Evolutionary conservation across 1,140 invertebrate genomes (phyloP).

Genomic region (Macrostomum lignano): DNA sequence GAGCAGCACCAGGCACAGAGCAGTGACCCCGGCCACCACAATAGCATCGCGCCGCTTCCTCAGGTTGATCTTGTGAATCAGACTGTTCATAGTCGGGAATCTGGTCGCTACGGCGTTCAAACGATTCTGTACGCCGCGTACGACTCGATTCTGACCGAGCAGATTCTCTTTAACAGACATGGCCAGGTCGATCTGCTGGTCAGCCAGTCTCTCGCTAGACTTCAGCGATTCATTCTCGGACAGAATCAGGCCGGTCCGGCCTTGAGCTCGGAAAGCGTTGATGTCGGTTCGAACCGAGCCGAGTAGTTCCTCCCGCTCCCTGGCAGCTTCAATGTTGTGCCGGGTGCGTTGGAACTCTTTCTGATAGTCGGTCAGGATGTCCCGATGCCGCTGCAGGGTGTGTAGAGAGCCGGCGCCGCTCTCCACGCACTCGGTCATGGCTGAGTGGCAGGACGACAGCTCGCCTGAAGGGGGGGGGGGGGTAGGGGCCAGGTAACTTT

Average conservation of each 20-base stretch:
- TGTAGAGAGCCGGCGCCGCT: constrained; percentile 44
- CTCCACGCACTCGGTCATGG: not conserved
- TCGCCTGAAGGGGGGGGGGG: not conserved
- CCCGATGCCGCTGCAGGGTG: constrained; percentile 66
- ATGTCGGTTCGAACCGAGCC: constrained; percentile 34
- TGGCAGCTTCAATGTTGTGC: constrained; percentile 48
- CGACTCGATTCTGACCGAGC: constrained; percentile 9
- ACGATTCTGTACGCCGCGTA: not conserved
- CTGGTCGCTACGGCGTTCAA: not conserved
- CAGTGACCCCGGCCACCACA: no score
- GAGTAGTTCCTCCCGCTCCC: constrained; percentile 58
- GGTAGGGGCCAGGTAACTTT: no score
- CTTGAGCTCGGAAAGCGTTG: constrained; percentile 12
- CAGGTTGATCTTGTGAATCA: no score
- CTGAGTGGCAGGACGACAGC: not conserved
- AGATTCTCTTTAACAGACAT: constrained; percentile 74
- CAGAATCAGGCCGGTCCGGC: constrained; percentile 4
- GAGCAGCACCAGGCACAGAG: no score
- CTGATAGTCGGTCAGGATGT: constrained; percentile 69
- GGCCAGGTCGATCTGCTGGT: constrained; percentile 79
- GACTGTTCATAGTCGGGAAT: no score
- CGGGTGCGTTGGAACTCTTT: constrained; percentile 70
- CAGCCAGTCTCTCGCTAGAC: constrained; percentile 63
- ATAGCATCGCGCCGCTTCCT: no score
- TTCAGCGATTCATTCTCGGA: not conserved